phyloP scores from a whole-genome alignment of 2,888 invertebrate genomes.

The Epinotia ramella region DNA sequence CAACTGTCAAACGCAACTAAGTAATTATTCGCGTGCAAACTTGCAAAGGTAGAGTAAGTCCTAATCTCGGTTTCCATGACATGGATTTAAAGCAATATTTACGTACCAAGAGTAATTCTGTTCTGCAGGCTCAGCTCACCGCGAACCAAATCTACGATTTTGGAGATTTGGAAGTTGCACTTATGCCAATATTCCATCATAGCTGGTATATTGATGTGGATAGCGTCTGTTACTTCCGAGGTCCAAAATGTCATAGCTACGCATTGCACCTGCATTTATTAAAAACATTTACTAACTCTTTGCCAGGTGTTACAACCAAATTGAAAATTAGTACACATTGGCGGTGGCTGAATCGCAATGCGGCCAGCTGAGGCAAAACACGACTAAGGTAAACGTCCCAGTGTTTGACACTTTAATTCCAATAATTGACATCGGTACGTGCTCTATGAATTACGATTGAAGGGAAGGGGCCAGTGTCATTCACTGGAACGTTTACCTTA shows the following conservation, averaged over 20 bases:
- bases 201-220: slow-evolving; percentile 84
- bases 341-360: not conserved
- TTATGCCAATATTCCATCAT: slow-evolving; percentile 88
- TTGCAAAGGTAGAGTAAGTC: not conserved
- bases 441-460: no score
- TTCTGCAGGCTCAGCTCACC: slow-evolving; percentile 94
- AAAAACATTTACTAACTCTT: no score
- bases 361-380: not conserved
- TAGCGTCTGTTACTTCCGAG: slow-evolving; percentile 91
- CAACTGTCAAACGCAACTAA: no score
- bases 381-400: no score
- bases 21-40: not conserved
- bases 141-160: slow-evolving; percentile 93
- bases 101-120: slow-evolving; percentile 92
- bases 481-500: no score
- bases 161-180: slow-evolving; percentile 91
- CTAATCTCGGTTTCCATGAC: not conserved
- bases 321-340: not conserved
- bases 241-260: slow-evolving; percentile 96
- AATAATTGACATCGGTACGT: no score
- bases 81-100: not conserved
- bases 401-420: no score
- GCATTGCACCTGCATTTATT: slow-evolving; percentile 87
- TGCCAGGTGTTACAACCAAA: no score
- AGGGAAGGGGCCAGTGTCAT: no score